These are phyloP conservation scores for Cranoglanis bouderius DNA, from an alignment of 2,113 vertebrate species.

Conservation along the genomic window DNA sequence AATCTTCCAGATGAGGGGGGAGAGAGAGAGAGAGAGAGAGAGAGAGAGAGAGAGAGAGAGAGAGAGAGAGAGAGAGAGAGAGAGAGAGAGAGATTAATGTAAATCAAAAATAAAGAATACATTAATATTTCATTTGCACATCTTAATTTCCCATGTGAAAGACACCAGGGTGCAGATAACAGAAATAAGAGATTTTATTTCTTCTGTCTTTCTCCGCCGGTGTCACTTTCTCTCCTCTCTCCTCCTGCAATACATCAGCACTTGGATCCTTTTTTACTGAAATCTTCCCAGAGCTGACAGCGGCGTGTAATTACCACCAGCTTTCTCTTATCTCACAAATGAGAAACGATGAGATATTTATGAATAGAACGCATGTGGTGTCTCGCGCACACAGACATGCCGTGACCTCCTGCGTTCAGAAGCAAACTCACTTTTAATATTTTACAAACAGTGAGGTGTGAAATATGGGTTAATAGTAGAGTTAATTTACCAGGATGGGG, in stretches of 20 bases:
- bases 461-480: background rate
- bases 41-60: constrained; percentile 72
- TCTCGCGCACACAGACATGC: constrained; percentile 57
- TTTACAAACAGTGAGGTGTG: background rate
- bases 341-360: constrained; percentile 78
- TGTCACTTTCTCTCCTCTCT: constrained; percentile 69
- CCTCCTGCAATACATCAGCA: constrained; percentile 81
- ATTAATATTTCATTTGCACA: constrained; percentile 97
- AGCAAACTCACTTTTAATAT: constrained; percentile 19
- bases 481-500: background rate
- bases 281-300: constrained; percentile 73
- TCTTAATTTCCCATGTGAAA: constrained; percentile 84
- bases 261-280: constrained; percentile 74
- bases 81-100: constrained; percentile 78
- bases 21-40: constrained; percentile 71
- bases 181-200: constrained; percentile 71
- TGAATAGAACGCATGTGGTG: constrained; percentile 71
- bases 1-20: constrained; percentile 36
- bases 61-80: constrained; percentile 46
- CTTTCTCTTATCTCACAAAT: constrained; percentile 76
- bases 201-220: constrained; percentile 79
- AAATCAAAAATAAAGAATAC: constrained; percentile 82
- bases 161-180: constrained; percentile 84
- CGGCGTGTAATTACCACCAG: constrained; percentile 74
- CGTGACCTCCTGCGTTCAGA: constrained; percentile 36